Evolutionary conservation across 2,113 vertebrate species (phyloP).

Genomic region (Clarias macrocephalus): DNA sequence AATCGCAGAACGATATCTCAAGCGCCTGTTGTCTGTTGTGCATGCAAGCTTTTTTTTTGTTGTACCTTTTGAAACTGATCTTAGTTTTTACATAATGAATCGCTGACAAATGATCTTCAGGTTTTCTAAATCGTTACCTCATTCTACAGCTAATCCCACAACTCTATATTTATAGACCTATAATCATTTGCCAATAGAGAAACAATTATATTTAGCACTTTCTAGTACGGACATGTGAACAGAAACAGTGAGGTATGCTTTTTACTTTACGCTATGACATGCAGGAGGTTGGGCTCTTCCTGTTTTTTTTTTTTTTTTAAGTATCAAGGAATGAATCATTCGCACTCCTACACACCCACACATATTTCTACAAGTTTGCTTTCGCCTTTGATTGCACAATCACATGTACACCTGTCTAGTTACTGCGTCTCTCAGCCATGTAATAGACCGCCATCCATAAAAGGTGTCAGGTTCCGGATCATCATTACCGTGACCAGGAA

Average conservation of each 20-base stretch:
- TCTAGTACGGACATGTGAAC: neutral
- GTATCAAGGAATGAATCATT: constrained; percentile 23
- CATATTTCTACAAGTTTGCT: neutral
- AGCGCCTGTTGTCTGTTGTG: neutral
- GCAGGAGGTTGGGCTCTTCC: neutral
- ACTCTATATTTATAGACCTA: neutral
- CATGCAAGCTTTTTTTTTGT: neutral
- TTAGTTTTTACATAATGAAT: neutral
- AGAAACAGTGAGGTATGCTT: neutral
- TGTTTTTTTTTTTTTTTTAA: neutral
- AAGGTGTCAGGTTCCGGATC: neutral
- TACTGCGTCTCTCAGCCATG: neutral
- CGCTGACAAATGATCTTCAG: neutral
- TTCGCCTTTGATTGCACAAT: neutral
- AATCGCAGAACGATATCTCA: neutral
- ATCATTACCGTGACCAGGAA: neutral
- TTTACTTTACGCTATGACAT: neutral
- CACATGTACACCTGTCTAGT: neutral
- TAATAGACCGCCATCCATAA: neutral
- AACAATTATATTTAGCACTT: neutral
- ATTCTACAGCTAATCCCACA: neutral
- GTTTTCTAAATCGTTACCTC: neutral
- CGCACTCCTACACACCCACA: neutral
- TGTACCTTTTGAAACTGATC: neutral
- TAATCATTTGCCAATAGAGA: neutral